These are phyloP conservation scores for Trematocara zebra DNA, from an alignment of 2,113 vertebrate genomes.

Conservation along the genomic window DNA sequence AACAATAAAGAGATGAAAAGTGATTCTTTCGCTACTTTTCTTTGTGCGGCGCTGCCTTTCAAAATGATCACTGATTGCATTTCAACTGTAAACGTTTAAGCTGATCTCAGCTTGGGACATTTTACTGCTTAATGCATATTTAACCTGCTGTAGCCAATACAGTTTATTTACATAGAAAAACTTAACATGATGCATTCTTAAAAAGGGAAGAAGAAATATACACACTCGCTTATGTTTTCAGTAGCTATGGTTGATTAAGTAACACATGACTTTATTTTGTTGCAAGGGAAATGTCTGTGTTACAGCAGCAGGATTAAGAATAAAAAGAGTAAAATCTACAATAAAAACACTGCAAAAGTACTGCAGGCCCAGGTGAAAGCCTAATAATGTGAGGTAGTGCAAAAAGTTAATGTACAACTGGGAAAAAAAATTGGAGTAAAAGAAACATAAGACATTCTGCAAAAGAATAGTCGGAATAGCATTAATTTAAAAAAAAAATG, in stretches of 20 bases:
- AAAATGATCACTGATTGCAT: background rate
- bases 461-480: background rate
- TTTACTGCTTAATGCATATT: background rate
- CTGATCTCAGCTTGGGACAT: background rate
- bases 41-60: background rate
- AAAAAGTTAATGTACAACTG: background rate
- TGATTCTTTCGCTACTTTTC: background rate
- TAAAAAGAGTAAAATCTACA: background rate
- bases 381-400: background rate
- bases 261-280: background rate
- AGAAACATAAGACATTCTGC: background rate
- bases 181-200: background rate
- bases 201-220: background rate
- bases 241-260: background rate
- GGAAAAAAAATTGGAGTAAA: background rate
- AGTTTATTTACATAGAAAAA: background rate
- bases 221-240: background rate
- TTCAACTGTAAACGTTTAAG: background rate
- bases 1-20: slow-evolving; percentile 40
- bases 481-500: background rate
- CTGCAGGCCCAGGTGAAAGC: background rate
- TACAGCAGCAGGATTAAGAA: background rate
- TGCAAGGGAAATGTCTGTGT: background rate
- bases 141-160: background rate
- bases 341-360: background rate